Evolutionary conservation across 2,888 invertebrate species (phyloP), one percentile per base, ranked within the genome.

Genomic region (Glaucopsyche alexis): DNA sequence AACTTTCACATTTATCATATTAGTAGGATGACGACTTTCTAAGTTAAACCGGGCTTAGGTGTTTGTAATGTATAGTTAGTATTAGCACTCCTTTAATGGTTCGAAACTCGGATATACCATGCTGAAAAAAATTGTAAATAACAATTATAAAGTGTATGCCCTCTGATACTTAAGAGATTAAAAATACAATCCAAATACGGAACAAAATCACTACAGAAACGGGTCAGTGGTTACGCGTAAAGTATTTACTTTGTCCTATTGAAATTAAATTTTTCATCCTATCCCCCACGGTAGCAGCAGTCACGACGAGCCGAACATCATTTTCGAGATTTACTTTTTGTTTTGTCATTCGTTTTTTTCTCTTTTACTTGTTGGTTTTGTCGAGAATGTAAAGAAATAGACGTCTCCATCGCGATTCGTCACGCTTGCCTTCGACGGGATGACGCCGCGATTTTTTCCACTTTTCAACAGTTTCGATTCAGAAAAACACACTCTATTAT

Each of bases 311-410:
- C 78, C 71, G 78, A 78, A 77, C 78, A 77, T 78, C 79, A 78
- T 79, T 79, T 79, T 76, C 75, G 78, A 81, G 80, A 79, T 80
- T 80, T 78, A 76, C 78, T 79, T 82, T 78, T 74, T 76, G 73
- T 78, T 76, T 76, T 77, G 76, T 80, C 76, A 76, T 73, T 82
- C 82, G 78, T 80, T 82, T 82, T 84, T 85, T 86, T 83, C 78
- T 83, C 82, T 81, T 83, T 83, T 83, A 86, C 87, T 89, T 90
- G 91, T 91, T 90, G 90, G 89, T 91, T 91, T 91, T 90, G 84
- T 90, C 83, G 84, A 86, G 87, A 87, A 87, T 83, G 86, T 84
- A 82, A 85, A 86, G 86, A 87, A 85, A 90, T 88, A 88, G 88
- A 90, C 88, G 90, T 86, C 87, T 91, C 83, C 85, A 87, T 90